Evolutionary conservation across 1,140 invertebrate genomes (phyloP), one percentile per base, ranked within the genome.

Genomic region (Callitettix versicolor): DNA sequence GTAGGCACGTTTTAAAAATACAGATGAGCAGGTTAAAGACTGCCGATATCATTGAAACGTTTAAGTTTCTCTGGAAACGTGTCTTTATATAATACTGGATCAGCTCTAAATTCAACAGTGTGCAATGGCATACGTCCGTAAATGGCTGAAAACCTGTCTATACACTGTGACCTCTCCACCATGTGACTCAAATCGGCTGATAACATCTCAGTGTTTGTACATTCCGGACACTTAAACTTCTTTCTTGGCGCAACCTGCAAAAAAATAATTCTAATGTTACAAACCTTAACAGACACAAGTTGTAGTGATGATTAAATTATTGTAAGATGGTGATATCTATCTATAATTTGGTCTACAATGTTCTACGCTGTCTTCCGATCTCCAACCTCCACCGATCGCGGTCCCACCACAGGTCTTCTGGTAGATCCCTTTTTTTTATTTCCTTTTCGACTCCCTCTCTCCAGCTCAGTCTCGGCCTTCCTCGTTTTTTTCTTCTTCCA

Each of bases 191-290:
- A 74, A 73, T 95, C 92, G 0, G 90, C 88, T 0, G 92, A 96
- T 2, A 98, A 67, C 88, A 94, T 95, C 73, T 95, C 91, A 0
- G 84, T 92, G 66, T 93, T 94, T 1, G 81, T 85, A 71, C 93
- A 97, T 68, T 95, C 88, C 0, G 92, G 92, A 69, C 94, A 97
- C 70, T 95, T 94, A 72, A 98, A 98, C 67, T 98, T 98, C 67
- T 97, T 97, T n/a, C 93, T 78, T 0, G 93, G 92, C 1, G 91
- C 86, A n/a, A 96, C 89, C 85, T 87, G 66, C 68, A 72, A 44
- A 40, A 43, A 59, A 12, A 51, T 26, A 52, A 41, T n/a, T n/a
- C n/a, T n/a, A n/a, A n/a, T n/a, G n/a, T n/a, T n/a, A n/a, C n/a
- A n/a, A n/a, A n/a, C n/a, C n/a, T n/a, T n/a, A n/a, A n/a, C n/a